Evolutionary conservation across 2,113 vertebrate genomes (phyloP).

Genomic region (Nematolebias whitei): DNA sequence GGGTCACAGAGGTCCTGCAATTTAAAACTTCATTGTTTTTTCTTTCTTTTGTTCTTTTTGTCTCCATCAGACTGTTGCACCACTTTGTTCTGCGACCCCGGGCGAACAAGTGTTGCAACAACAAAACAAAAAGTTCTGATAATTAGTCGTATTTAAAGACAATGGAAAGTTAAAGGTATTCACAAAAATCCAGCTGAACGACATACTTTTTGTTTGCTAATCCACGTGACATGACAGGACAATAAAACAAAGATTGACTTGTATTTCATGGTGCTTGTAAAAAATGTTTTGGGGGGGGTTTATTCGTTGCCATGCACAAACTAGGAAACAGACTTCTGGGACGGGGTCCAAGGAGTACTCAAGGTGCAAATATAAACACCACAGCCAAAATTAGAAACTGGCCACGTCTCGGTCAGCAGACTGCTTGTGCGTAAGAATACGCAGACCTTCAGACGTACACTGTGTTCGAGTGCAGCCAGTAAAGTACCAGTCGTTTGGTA

Average conservation of each 20-base stretch:
- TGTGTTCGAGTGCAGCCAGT: neutral
- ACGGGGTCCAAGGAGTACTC: slow-evolving; percentile 42
- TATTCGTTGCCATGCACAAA: slow-evolving; percentile 34
- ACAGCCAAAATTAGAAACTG: slow-evolving; percentile 56
- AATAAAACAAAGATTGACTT: slow-evolving; percentile 4
- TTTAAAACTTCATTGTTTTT: slow-evolving; percentile 10
- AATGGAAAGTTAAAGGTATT: neutral
- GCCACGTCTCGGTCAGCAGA: slow-evolving; percentile 19
- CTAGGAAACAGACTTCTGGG: slow-evolving; percentile 42
- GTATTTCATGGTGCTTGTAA: slow-evolving; percentile 6
- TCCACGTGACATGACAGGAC: neutral
- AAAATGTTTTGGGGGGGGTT: slow-evolving; percentile 36
- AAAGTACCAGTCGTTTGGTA: too few relatives aligned
- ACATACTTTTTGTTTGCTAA: slow-evolving; percentile 5
- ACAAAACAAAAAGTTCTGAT: rapidly evolving
- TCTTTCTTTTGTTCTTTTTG: slow-evolving; percentile 3
- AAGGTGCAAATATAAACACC: slow-evolving; percentile 61
- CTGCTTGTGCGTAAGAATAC: slow-evolving; percentile 32
- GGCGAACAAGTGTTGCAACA: neutral
- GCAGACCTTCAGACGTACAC: neutral
- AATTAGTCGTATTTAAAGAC: neutral
- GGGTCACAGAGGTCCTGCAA: slow-evolving; percentile 14
- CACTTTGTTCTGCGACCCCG: neutral
- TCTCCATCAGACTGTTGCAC: neutral
- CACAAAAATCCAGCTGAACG: neutral